Base-by-base conservation (phyloP, 2,888 invertebrate species). In the Strigamia maritima region DNA sequence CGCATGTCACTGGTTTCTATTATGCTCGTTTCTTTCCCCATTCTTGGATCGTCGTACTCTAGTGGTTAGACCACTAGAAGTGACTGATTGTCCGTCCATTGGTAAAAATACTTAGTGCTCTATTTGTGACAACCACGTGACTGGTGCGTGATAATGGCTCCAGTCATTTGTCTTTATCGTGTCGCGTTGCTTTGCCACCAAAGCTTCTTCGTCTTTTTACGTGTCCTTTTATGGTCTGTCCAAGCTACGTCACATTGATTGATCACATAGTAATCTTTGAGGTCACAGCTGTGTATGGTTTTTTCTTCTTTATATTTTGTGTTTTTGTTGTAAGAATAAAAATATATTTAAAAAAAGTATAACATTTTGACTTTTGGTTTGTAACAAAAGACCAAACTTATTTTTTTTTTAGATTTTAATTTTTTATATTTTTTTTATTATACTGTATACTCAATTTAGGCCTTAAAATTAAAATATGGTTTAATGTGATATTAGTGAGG, bases 71-170 rank as follows among this genome's bases (percentile, higher is more conserved):
- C 54, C 22, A 54, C 19, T 54, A 54, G 54, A 54, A 54, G 54
- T 54, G 54, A 54, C 54, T 54, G 54, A 54, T 54, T 54, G 54
- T 54, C 54, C 54, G 19, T 19, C 54, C 54, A 54, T 54, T 54
- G 54, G 54, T 54, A 54, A 54, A 54, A 54, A 54, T 54, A 54
- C 54, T 19, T n/a, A 54, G 54, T 54, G 54, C 54, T 54, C 54
- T 54, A 54, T 54, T 54, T 54, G n/a, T 54, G 54, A 54, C 54
- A 54, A 19, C 54, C 54, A 19, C 54, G 54, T 54, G 54, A 54
- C 54, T 54, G 19, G 8, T 54, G 54, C 54, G 54, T 54, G 54
- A n/a, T 54, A 19, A 54, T 19, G n/a, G 54, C 54, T 54, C 54
- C 54, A 19, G 54, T 54, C 54, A 54, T 54, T 54, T 54, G 54